Percentiles rank a stretch among this genome's conserved stretches.
Conservation (phyloP, 1,140 invertebrate genomes). For the Pachyrhynchus sulphureomaculatus region DNA sequence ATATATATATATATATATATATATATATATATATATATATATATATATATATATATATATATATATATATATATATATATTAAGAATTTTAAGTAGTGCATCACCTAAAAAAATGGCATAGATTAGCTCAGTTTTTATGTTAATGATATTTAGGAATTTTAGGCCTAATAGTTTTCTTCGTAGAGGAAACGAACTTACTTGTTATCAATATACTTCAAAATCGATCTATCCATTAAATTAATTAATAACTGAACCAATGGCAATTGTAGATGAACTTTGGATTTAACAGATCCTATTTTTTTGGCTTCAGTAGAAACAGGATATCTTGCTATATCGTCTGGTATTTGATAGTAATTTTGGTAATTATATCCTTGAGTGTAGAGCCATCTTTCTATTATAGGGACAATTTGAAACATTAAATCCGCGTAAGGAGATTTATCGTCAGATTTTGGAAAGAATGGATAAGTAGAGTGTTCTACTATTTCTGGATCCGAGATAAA, state of each 20-base stretch:
- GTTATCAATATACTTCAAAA: slow-evolving; percentile 24
- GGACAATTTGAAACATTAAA: not conserved
- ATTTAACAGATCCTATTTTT: not conserved
- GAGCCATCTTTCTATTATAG: slow-evolving; percentile 24
- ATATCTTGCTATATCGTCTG: slow-evolving; percentile 26
- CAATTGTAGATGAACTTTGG: not conserved
- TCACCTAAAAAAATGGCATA: too few species aligned
- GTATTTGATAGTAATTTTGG: slow-evolving; percentile 27
- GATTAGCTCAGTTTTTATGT: too few species aligned
- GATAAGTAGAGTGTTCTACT: slow-evolving; percentile 4
- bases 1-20: too few species aligned
- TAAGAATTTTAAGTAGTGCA: too few species aligned
- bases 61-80: too few species aligned
- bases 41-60: too few species aligned
- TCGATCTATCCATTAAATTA: slow-evolving; percentile 20
- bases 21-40: too few species aligned
- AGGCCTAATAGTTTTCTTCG: too few species aligned
- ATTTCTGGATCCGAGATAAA: not conserved
- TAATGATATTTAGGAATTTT: too few species aligned
- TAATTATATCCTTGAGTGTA: slow-evolving; percentile 31
- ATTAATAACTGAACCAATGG: slow-evolving; percentile 23
- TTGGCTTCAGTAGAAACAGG: slow-evolving; percentile 12
- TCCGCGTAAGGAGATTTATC: slow-evolving; percentile 26
- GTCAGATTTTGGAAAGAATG: not conserved
- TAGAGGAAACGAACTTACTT: slow-evolving; percentile 13